Evolutionary conservation across 2,888 invertebrate species (phyloP).

Genomic region (Drosophila maculinotata): DNA sequence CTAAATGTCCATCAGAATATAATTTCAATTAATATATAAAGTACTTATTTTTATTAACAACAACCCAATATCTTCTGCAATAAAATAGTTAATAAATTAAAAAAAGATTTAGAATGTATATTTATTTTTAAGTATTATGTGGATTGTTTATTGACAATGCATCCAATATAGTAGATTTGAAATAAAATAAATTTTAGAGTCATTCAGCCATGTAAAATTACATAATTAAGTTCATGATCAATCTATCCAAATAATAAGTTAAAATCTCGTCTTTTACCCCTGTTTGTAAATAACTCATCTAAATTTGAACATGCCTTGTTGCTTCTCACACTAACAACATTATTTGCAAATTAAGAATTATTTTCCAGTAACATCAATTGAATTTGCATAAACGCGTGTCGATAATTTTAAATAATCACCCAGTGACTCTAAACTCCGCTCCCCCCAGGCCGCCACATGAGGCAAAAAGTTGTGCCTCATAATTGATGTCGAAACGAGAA

Average conservation of each 20-base stretch:
- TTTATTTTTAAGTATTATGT: background rate
- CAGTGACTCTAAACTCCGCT: background rate
- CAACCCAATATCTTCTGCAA: background rate
- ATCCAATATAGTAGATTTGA: no score
- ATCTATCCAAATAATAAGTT: background rate
- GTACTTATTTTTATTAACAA: background rate
- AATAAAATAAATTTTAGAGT: no score
- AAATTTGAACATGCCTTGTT: conserved; percentile 2
- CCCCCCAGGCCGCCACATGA: background rate
- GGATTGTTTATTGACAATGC: no score
- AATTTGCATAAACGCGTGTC: conserved; percentile 68
- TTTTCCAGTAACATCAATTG: conserved; percentile 27
- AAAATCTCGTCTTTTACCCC: no score
- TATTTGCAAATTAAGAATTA: conserved; percentile 11
- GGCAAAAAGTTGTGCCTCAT: conserved; percentile 24
- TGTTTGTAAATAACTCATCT: background rate
- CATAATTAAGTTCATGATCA: background rate
- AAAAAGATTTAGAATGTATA: background rate
- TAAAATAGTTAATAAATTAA: background rate
- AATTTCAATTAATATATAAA: no score
- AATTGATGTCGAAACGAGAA: conserved; percentile 42
- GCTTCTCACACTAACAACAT: conserved; percentile 3
- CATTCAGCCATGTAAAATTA: background rate
- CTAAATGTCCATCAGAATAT: background rate
- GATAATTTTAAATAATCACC: conserved; percentile 54